Evolutionary conservation across 1,140 invertebrate species (phyloP), one percentile per base, ranked within the genome.

Genomic region (Nylanderia fulva): DNA sequence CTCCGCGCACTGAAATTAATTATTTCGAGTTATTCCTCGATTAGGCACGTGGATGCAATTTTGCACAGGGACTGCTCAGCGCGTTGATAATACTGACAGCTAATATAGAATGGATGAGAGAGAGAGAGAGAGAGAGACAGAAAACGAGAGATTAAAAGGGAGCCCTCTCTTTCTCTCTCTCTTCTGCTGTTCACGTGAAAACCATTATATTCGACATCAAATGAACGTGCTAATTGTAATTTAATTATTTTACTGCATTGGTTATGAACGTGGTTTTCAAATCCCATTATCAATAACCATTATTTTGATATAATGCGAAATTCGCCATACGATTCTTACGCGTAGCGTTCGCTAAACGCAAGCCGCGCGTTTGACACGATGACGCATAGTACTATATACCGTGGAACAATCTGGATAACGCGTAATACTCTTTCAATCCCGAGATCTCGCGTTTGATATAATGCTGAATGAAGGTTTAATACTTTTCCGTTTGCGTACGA

Each of bases 181-280:
- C 74, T 48, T 11, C 54, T 29, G n/a, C 15, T 21, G 6, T n/a
- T 36, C 33, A 7, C 13, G 6, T 64, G 42, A 21, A 45, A 68
- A 68, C 29, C 63, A 72, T 82, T 82, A 42, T 72, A 72, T 82
- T 82, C 52, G 36, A 27, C n/a, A 29, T 72, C 24, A 58, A 82
- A 82, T 82, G 24, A 60, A 45, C 52, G 27, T 54, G 36, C 66
- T 72, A 82, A 82, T 82, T 82, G 66, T 82, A 72, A 82, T 82
- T 82, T 82, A 71, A 82, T 82, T 72, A 82, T 82, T 82, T 72
- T 33, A 42, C 66, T 58, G 27, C 42, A 72, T 18, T 82, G 54
- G 36, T 80, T 58, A 42, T 45, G 66, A 72, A 82, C 66, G 52
- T 60, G 52, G 18, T 82, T 82, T 82, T 68, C 54, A 82, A 71